These are phyloP conservation scores for Aramus guarauna DNA, from an alignment of 2,113 vertebrate genomes.

Conservation along the genomic window DNA sequence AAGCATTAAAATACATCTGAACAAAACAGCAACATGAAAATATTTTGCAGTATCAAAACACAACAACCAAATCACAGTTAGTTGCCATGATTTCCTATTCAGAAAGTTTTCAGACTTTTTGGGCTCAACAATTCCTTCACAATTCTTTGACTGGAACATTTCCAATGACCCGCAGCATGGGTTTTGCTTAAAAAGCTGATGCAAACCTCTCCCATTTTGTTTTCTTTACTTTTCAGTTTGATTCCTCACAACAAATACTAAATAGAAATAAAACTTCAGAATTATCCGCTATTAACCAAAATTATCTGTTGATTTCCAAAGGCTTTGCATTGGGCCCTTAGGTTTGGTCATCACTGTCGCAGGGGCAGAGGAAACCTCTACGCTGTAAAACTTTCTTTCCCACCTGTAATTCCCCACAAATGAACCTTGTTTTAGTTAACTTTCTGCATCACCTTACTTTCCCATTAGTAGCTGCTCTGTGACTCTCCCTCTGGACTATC, in stretches of 20 bases:
- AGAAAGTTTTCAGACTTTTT: not conserved
- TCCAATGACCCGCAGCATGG: not conserved
- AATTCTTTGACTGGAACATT: not conserved
- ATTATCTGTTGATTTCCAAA: not conserved
- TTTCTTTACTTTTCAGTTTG: not conserved
- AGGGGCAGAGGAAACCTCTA: not conserved
- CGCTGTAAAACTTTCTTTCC: not conserved
- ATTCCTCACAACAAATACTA: not conserved
- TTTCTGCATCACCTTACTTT: not conserved
- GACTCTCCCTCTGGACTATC: not conserved
- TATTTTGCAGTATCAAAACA: not conserved
- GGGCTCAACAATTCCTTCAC: not conserved
- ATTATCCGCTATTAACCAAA: not conserved
- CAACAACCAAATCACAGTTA: not conserved
- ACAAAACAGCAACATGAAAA: not conserved
- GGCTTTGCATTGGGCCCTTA: not conserved
- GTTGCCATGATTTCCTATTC: not conserved
- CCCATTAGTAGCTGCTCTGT: not conserved
- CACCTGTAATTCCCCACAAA: not conserved
- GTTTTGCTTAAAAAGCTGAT: not conserved
- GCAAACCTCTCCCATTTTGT: not conserved
- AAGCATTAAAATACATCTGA: not conserved
- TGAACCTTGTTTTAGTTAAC: not conserved
- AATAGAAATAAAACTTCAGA: not conserved
- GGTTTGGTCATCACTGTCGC: not conserved